Evolutionary conservation across 2,888 invertebrate species (phyloP), one percentile per base, ranked within the genome.

Genomic region (Coleophora deauratella): DNA sequence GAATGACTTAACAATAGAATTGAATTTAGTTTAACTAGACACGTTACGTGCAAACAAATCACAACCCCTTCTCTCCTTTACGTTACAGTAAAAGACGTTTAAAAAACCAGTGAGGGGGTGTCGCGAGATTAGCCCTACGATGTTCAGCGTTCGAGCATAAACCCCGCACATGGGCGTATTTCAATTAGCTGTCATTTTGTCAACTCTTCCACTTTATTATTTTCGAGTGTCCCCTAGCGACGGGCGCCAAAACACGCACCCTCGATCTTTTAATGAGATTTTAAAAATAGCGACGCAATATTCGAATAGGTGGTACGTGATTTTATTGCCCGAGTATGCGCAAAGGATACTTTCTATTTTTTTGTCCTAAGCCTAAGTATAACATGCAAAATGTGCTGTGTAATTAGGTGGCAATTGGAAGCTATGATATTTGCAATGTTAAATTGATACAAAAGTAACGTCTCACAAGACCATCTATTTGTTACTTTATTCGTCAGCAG

Each of bases 151-250:
- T 32, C 54, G 46, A 59, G 79, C 78, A 84, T 84, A 85, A 84
- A 84, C 76, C 66, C 62, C 51, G 68, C 80, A 76, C 70, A 79
- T 78, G 84, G 80, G 80, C 78, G 84, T 80, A 66, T 72, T 74
- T 79, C 84, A 82, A 85, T 84, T 85, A 84, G 82, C 82, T 82
- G 82, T 79, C 84, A 79, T 67, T 75, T 76, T 76, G 77, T 80
- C 79, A 80, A 79, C 79, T 76, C 73, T 72, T 70, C 62, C 59
- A 59, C 61, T 62, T 4, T 21, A 67, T 68, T 66, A 57, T 60
- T 69, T 64, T 60, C 55, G 51, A 51, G 59, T 55, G 50, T 40
- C 42, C 54, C 54, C 55, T 57, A 47, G 50, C 44, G 45, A 55
- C 47, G 48, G 54, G 52, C 53, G 51, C 51, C 47, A 44, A 46